Evolutionary conservation across 2,888 invertebrate genomes (phyloP).

Genomic region (Hemicrepidius hirtus): DNA sequence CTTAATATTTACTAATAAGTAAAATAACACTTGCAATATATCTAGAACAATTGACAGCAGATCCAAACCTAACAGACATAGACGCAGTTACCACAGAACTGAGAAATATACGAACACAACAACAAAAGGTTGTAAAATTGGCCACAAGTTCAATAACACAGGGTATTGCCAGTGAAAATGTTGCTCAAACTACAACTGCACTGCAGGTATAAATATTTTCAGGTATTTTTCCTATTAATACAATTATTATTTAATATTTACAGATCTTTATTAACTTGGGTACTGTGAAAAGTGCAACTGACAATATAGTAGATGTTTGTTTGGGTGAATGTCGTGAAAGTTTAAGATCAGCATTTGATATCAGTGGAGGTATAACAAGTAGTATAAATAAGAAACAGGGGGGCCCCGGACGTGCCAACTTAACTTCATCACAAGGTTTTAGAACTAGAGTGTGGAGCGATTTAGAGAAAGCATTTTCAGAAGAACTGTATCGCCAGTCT

Average conservation of each 20-base stretch:
- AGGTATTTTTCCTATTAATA: too few relatives aligned
- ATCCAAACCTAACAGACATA: conserved; percentile 88
- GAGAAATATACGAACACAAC: conserved; percentile 80
- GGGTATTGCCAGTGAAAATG: conserved; percentile 85
- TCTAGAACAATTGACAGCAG: conserved; percentile 85
- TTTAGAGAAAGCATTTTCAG: conserved; percentile 89
- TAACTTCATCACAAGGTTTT: conserved; percentile 72
- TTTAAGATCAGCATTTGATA: conserved; percentile 74
- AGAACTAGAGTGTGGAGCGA: conserved; percentile 89
- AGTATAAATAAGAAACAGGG: conserved; percentile 63
- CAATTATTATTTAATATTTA: conserved; percentile 49
- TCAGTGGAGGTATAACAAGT: conserved; percentile 60
- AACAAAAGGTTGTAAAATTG: conserved; percentile 84
- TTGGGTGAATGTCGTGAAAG: conserved; percentile 74
- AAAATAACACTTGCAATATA: conserved; percentile 46
- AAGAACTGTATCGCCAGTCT: conserved; percentile 82
- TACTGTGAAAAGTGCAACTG: conserved; percentile 73
- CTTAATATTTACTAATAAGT: too few relatives aligned
- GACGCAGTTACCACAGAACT: conserved; percentile 87
- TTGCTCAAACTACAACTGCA: conserved; percentile 78
- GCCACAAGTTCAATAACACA: conserved; percentile 87
- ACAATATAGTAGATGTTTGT: conserved; percentile 74
- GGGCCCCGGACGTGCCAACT: conserved; percentile 76
- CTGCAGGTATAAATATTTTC: conserved; percentile 74
- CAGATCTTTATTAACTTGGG: conserved; percentile 71